Evolutionary conservation across 2,888 invertebrate species (phyloP), one percentile per base, ranked within the genome.

Genomic region (Epistrophe eligans): DNA sequence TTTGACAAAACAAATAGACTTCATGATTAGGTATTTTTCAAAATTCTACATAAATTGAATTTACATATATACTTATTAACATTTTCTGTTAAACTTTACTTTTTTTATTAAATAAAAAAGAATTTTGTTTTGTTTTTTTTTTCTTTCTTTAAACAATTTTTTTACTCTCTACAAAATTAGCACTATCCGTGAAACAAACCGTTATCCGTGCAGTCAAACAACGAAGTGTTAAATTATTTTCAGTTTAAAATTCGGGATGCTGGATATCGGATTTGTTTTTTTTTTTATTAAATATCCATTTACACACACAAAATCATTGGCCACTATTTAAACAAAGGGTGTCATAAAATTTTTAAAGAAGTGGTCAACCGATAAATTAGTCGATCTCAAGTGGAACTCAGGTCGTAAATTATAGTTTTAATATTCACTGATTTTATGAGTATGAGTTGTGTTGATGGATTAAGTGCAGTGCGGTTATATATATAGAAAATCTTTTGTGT

Each of bases 301-400:
- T 19, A 7, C 13, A 28, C 8, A 15, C 8, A 11, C 28, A 60
- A 60, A 19, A 19, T 19, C 17, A 38, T 11, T 9, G 8, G 1
- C 32, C 66, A 66, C 48, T 66, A 24, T 24, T 48, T 5, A 43
- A 43, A 24, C 8, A 4, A 48, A 48, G 17, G 13, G 15, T 7
- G 32, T 48, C 43, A 17, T 64, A 11, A 17, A 32, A 45, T 32
- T 64, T 48, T 64, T 48, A 6, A 64, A 48, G 32, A 48, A 64
- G 17, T 48, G 45, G 66, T 66, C 66, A 66, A 48, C 4, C 7
- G 3, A 17, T 35, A 66, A 66, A 45, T 64, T 13, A 19, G 13
- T 35, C 7, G n/a, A 45, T 8, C 32, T 66, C 66, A 66, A 66
- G 48, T 66, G 48, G 45, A 66, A 66, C 28, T 11, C 4, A 66